Evolutionary conservation across 2,888 invertebrate genomes (phyloP).

Genomic region (Cerastis rubricosa): DNA sequence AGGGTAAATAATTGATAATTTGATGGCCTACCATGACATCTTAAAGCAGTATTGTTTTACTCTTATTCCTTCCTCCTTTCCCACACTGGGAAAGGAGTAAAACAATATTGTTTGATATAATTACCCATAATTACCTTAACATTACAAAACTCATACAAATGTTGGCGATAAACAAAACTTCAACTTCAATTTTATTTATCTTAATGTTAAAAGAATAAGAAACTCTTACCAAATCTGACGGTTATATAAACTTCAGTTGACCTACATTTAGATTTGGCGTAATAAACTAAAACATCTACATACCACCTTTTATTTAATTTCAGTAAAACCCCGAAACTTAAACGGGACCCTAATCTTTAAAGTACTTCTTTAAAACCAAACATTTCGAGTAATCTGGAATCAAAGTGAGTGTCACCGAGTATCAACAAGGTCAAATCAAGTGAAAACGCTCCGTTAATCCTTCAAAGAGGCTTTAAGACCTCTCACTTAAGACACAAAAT

Average conservation of each 20-base stretch:
- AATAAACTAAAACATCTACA: not conserved
- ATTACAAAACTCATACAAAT: too few relatives aligned
- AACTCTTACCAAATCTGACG: not conserved
- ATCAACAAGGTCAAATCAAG: slow-evolving; percentile 31
- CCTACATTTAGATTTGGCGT: not conserved
- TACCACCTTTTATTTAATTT: not conserved
- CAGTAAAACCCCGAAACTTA: slow-evolving; percentile 6
- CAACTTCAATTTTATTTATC: too few relatives aligned
- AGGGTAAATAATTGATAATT: slow-evolving; percentile 10
- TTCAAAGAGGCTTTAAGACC: slow-evolving; percentile 29
- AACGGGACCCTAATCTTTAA: slow-evolving; percentile 1
- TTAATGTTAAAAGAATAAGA: not conserved
- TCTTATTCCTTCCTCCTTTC: too few relatives aligned
- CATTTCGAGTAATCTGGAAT: slow-evolving; percentile 8
- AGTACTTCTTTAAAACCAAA: not conserved
- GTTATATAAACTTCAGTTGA: not conserved
- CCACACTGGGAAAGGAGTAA: too few relatives aligned
- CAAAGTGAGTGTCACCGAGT: slow-evolving; percentile 28
- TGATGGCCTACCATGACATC: too few relatives aligned
- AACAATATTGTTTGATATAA: too few relatives aligned
- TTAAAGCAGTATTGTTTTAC: too few relatives aligned
- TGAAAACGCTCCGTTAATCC: slow-evolving; percentile 40
- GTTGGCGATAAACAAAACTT: too few relatives aligned
- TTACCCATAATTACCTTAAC: too few relatives aligned
- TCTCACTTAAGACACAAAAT: slow-evolving; percentile 9